Percentiles rank a stretch among this genome's conserved stretches.
phyloP scores from a whole-genome alignment of 2,797 vertebrate species.

The Rhynchonycteris naso region DNA sequence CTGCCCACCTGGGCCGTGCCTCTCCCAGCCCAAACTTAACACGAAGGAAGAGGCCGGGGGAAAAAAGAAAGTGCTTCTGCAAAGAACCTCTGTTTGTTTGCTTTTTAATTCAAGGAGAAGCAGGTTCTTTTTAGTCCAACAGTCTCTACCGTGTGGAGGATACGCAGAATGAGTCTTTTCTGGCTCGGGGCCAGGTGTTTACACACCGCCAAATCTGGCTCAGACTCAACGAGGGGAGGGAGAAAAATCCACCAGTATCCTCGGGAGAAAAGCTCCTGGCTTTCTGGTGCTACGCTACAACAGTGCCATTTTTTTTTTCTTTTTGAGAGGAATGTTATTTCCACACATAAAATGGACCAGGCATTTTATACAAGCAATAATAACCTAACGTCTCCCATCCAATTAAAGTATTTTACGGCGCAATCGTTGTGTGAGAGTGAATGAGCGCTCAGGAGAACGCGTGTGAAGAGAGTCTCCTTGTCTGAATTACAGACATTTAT shows the following conservation, averaged over 20 bases:
- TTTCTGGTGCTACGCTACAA: conserved; percentile 77
- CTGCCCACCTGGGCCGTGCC: background rate
- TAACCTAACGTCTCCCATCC: conserved; percentile 80
- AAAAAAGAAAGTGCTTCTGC: conserved; percentile 79
- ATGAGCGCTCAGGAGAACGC: conserved; percentile 5
- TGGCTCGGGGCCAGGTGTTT: conserved; percentile 87
- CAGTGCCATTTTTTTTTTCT: conserved; percentile 61
- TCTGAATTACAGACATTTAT: conserved; percentile 73
- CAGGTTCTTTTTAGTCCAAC: conserved; percentile 84
- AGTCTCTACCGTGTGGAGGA: conserved; percentile 82
- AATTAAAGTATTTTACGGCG: conserved; percentile 86
- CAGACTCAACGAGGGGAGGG: conserved; percentile 79
- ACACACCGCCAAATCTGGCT: conserved; percentile 88
- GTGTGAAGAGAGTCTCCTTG: conserved; percentile 73
- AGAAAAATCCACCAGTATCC: conserved; percentile 81
- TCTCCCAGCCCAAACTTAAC: conserved; percentile 79
- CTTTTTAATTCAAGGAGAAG: conserved; percentile 85
- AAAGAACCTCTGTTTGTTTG: conserved; percentile 81
- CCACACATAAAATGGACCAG: conserved; percentile 87
- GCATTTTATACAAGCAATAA: conserved; percentile 85
- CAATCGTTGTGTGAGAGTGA: conserved; percentile 75
- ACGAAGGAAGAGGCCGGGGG: conserved; percentile 58
- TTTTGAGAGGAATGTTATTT: conserved; percentile 85
- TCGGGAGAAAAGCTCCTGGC: conserved; percentile 74
- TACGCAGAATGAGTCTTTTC: conserved; percentile 83